phyloP scores from a whole-genome alignment of 2,797 vertebrate genomes.

The Brachyrhaphis roseni region DNA sequence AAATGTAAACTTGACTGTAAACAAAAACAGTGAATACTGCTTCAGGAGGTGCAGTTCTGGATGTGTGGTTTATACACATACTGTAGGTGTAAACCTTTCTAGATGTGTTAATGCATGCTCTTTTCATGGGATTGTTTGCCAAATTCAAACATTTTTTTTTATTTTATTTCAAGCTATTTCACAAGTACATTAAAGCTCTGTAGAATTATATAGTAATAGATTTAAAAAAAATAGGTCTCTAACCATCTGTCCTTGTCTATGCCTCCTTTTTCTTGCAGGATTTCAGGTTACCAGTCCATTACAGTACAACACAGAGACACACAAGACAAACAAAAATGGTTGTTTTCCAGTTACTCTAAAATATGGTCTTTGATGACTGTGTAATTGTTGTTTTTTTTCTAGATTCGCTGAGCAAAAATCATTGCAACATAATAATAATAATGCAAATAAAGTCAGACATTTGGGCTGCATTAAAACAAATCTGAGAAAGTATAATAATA shows the following conservation, averaged over 20 bases:
- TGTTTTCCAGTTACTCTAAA: constrained; percentile 8
- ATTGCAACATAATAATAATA: background rate
- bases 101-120: constrained; percentile 15
- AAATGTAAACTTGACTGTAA: background rate
- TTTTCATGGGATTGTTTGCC: background rate
- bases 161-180: background rate
- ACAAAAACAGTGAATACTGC: constrained; percentile 8
- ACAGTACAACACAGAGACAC: no score
- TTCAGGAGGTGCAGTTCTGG: constrained; percentile 15
- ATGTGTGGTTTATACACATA: background rate
- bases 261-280: background rate
- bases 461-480: background rate
- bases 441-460: background rate
- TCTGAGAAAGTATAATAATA: background rate
- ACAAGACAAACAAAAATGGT: background rate
- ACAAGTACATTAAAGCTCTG: background rate
- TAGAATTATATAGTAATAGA: background rate
- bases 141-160: background rate
- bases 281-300: background rate
- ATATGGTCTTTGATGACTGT: constrained; percentile 16
- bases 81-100: constrained; percentile 14
- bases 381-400: constrained; percentile 13
- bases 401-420: constrained; percentile 21
- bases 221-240: no score
- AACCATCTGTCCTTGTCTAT: background rate